Base-by-base conservation (phyloP, 2,888 invertebrate genomes). In the Apocheima hispidaria region DNA sequence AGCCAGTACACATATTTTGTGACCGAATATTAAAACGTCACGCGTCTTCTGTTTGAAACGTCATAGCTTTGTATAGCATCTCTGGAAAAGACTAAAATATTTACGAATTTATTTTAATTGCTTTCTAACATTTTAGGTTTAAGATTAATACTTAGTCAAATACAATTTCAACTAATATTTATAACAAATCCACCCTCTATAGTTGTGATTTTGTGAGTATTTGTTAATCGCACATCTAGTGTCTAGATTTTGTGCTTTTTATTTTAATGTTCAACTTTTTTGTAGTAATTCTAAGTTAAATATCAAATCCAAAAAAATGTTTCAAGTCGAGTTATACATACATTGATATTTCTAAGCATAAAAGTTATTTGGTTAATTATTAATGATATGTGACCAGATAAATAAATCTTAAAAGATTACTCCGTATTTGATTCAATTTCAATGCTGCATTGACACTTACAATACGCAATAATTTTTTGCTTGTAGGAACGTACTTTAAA, bases 341-440 rank as follows among this genome's bases (percentile, higher is more conserved):
- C 0, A 14, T 20, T 65, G 64, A 65, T 51, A 63, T 44, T 38
- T 48, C 40, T 65, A 60, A 60, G 46, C 36, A 49, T 65, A 65
- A 66, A 65, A 38, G 51, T 58, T 63, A 67, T 63, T 60, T 63
- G 65, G 46, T 63, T 63, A 58, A 59, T 50, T 50, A 68, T 64
- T 53, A 68, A 63, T 54, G 65, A 65, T 48, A 52, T 62, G 41
- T 60, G 59, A 71, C 63, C 63, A 68, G 54, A 49, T 14, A 59
- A 59, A 63, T 59, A 58, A 63, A 55, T 41, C 54, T 63, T 54
- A 12, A 40, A 52, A 54, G 33, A 51, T 12, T 46, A 1, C 9
- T 38, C 30, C 4, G 23, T 33, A 40, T 48, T 53, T 52, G n/a
- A 49, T 44, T 52, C 14, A 16, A n/a, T 6, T 38, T 9, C 0